Evolutionary conservation across 2,888 invertebrate species (phyloP).

Genomic region (Himalopsyche tibetana): DNA sequence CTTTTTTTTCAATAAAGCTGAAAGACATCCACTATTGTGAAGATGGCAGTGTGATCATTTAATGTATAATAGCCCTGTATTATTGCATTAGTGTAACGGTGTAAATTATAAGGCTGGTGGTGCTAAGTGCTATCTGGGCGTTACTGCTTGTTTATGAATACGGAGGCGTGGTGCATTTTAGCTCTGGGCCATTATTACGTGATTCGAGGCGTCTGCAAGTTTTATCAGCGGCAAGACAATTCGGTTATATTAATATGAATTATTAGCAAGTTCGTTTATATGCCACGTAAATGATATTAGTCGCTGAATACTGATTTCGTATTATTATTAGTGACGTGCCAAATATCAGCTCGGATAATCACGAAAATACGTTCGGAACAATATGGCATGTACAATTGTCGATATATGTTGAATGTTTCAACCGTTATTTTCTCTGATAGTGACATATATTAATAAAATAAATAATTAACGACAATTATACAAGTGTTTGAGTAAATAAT

Average conservation of each 20-base stretch:
- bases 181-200: slow-evolving; percentile 26
- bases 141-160: slow-evolving; percentile 34
- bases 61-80: slow-evolving; percentile 22
- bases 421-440: no score
- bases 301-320: background rate
- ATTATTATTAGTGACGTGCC: no score
- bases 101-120: slow-evolving; percentile 8
- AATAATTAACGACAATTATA: no score
- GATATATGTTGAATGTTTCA: no score
- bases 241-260: slow-evolving; percentile 14
- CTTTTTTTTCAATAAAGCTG: no score
- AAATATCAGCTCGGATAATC: no score
- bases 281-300: background rate
- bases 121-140: slow-evolving; percentile 22
- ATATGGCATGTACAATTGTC: no score
- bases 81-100: slow-evolving; percentile 15
- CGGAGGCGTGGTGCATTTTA: slow-evolving; percentile 26
- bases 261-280: background rate
- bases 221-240: slow-evolving; percentile 16
- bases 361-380: no score
- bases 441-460: no score
- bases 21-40: background rate
- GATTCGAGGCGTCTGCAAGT: slow-evolving; percentile 19
- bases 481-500: no score
- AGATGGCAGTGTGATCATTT: background rate